phyloP scores from a whole-genome alignment of 2,888 invertebrate genomes.

The Meteorus colon region DNA sequence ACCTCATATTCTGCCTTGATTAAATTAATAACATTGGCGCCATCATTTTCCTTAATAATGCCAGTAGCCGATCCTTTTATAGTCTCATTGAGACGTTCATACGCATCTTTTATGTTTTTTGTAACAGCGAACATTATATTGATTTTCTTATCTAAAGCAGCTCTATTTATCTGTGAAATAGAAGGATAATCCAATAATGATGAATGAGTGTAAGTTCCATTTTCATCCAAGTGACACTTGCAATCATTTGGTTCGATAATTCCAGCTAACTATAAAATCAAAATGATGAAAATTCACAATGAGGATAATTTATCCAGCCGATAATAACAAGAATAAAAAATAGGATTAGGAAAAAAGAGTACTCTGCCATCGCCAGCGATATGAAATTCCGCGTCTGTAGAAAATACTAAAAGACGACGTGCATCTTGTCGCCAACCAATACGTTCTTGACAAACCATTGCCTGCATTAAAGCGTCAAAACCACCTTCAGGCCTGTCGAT shows the following conservation, averaged over 20 bases:
- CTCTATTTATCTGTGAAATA: conserved; percentile 79
- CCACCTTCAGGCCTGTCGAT: conserved; percentile 87
- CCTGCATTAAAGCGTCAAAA: conserved; percentile 91
- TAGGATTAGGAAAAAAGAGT: conserved; percentile 55
- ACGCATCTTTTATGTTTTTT: conserved; percentile 62
- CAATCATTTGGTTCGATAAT: conserved; percentile 83
- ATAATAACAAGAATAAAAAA: not conserved
- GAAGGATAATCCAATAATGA: conserved; percentile 86
- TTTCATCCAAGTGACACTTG: conserved; percentile 78
- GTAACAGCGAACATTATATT: conserved; percentile 87
- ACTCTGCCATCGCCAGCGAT: conserved; percentile 75
- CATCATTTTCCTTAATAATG: conserved; percentile 76
- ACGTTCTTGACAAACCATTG: conserved; percentile 80
- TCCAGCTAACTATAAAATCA: conserved; percentile 75
- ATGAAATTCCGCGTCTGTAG: conserved; percentile 87
- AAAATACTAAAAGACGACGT: conserved; percentile 84
- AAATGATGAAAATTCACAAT: not conserved
- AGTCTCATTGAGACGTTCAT: conserved; percentile 63
- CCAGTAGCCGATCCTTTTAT: conserved; percentile 83
- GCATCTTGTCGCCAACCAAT: conserved; percentile 88
- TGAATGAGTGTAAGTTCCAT: conserved; percentile 77
- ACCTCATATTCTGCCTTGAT: conserved; percentile 82
- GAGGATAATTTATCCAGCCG: not conserved
- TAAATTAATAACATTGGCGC: conserved; percentile 80
- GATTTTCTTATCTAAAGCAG: conserved; percentile 81